Evolutionary conservation across 2,797 vertebrate genomes (phyloP).

Genomic region (Myioborus melanocephalus): DNA sequence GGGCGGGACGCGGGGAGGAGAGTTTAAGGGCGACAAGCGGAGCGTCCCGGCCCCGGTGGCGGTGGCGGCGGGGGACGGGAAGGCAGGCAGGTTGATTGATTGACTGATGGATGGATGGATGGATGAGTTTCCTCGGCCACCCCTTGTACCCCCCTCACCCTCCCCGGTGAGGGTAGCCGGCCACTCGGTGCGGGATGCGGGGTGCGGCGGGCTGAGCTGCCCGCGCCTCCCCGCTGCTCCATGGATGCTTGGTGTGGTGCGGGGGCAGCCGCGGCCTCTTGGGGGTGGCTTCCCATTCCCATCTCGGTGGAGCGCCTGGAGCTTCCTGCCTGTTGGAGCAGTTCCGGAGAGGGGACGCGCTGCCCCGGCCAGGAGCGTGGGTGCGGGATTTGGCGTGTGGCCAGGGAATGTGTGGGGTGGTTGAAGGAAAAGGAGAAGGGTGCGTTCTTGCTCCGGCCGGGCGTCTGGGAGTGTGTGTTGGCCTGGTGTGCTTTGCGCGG

Average conservation of each 20-base stretch:
- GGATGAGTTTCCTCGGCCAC: neutral
- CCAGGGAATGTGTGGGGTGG: neutral
- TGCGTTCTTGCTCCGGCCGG: neutral
- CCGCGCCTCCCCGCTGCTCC: neutral
- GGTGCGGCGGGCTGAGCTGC: neutral
- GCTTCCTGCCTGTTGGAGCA: accelerated
- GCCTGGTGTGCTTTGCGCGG: neutral
- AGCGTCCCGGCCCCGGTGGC: neutral
- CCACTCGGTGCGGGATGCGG: neutral
- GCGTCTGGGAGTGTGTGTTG: neutral
- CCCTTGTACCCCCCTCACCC: accelerated
- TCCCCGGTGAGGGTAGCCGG: neutral
- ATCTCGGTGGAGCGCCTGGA: neutral
- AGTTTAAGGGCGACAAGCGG: neutral
- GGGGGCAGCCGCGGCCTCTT: neutral
- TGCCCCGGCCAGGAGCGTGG: neutral
- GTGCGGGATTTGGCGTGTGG: neutral
- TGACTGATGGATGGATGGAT: too few species aligned
- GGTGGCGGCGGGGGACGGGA: neutral
- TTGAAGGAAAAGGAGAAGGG: neutral
- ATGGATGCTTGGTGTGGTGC: neutral
- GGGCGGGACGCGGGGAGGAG: neutral
- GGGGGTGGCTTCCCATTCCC: neutral
- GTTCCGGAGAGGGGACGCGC: neutral
- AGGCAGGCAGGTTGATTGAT: neutral